phyloP scores from a whole-genome alignment of 2,888 invertebrate species.

The Cataglyphis albicans region DNA sequence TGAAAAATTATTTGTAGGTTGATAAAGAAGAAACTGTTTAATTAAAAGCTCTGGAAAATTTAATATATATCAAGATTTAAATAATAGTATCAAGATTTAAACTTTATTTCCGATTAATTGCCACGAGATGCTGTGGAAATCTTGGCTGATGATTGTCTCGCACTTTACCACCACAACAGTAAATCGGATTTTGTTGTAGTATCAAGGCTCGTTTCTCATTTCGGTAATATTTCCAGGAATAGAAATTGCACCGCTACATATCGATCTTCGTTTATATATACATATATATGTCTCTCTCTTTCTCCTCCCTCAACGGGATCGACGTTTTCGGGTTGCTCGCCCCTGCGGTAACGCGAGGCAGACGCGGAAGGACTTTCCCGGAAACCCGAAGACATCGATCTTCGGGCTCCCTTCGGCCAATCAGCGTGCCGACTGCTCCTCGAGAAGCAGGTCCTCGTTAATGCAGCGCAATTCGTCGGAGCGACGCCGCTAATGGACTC shows the following conservation, averaged over 20 bases:
- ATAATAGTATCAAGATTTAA: not conserved
- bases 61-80: not conserved
- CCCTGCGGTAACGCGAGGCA: conserved; percentile 62
- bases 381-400: conserved; percentile 77
- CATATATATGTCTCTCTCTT: not conserved
- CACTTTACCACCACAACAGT: conserved; percentile 42
- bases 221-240: conserved; percentile 48
- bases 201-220: conserved; percentile 57
- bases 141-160: conserved; percentile 44
- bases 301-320: conserved; percentile 44
- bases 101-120: conserved; percentile 62
- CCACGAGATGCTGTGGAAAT: conserved; percentile 34
- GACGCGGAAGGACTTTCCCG: conserved; percentile 67
- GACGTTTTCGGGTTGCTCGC: conserved; percentile 59
- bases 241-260: conserved; percentile 52
- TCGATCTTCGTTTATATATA: conserved; percentile 33
- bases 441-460: conserved; percentile 75
- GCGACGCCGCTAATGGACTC: conserved; percentile 82
- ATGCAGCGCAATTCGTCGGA: conserved; percentile 81
- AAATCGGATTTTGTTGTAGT: conserved; percentile 40
- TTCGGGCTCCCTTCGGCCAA: conserved; percentile 78
- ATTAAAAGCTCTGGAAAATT: not conserved
- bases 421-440: conserved; percentile 75
- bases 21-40: not conserved
- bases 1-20: not conserved